Conservation (phyloP, 1,140 invertebrate genomes). For the roundworm (Caenorhabditis elegans) region WBcel235 BX284602.5:7223001-7223500, state of each 20-base stretch:
- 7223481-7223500: not conserved
- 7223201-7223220: not conserved
- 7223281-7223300: not conserved
- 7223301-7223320: conserved; percentile 7
- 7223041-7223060: conserved; percentile 23
- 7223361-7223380: conserved; percentile 14
- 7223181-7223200: not conserved
- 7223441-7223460: not conserved
- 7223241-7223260: not conserved
- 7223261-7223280: conserved; percentile 12
- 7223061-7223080: not conserved
- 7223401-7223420: not conserved
- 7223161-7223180: not conserved
- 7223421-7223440: not conserved
- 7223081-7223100: no score
- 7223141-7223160: no score
- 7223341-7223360: conserved; percentile 6
- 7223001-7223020: not conserved
- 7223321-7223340: not conserved
- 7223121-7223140: no score
- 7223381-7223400: not conserved
- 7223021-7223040: not conserved
- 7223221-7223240: not conserved
- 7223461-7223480: conserved; percentile 14
- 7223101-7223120: no score